These are phyloP conservation scores for Cydia fagiglandana DNA, from an alignment of 1,140 invertebrate genomes.

Conservation along the genomic window DNA sequence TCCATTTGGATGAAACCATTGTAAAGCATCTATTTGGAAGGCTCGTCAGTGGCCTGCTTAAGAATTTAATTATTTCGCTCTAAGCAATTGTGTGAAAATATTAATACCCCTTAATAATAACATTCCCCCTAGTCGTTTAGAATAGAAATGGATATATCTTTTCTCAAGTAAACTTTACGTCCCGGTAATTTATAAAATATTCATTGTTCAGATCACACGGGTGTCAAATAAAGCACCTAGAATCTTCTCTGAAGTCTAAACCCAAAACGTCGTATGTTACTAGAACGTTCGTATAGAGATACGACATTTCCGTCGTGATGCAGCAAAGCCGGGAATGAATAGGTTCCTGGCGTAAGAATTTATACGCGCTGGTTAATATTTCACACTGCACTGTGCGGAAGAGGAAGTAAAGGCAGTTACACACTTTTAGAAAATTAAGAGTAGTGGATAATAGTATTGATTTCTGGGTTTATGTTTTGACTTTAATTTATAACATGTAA, in stretches of 20 bases:
- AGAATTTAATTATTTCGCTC: too few species aligned
- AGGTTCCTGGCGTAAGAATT: slow-evolving; percentile 12
- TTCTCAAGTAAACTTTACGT: background rate
- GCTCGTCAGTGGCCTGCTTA: too few species aligned
- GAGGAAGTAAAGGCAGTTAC: background rate
- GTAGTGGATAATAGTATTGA: background rate
- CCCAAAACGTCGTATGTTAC: background rate
- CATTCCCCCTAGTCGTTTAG: too few species aligned
- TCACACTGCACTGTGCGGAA: background rate
- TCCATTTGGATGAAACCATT: too few species aligned
- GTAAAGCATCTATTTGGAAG: too few species aligned
- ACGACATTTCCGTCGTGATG: background rate
- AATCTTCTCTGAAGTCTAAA: background rate
- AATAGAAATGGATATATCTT: background rate
- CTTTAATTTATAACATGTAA: too few species aligned
- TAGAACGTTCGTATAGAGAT: background rate
- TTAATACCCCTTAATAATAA: too few species aligned
- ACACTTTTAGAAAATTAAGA: background rate
- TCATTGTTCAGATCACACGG: background rate
- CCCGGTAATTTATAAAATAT: background rate
- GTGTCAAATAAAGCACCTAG: background rate
- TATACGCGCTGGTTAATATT: slow-evolving; percentile 10
- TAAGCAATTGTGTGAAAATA: too few species aligned
- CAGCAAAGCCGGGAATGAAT: background rate
- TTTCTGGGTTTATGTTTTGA: too few species aligned